Percentiles rank a stretch among this genome's conserved stretches.
These are phyloP conservation scores for Epinotia ramella DNA, from an alignment of 2,888 invertebrate species.

Conservation along the genomic window DNA sequence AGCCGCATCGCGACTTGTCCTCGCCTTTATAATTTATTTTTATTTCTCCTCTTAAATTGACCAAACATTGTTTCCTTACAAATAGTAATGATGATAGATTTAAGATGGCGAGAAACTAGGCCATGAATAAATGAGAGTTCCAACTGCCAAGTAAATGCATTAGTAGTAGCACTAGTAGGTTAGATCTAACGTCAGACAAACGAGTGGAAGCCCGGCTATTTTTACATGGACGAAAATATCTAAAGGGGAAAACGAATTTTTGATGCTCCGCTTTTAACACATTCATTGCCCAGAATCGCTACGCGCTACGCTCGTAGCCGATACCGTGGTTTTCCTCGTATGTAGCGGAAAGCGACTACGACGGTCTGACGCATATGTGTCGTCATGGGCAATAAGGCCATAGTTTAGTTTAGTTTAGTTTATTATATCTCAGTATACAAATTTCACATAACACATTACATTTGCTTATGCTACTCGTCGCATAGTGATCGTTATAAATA, in stretches of 20 bases:
- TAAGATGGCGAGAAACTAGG: background rate
- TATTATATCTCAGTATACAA: too few relatives aligned
- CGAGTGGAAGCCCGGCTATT: background rate
- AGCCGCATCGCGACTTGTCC: slow-evolving; percentile 51
- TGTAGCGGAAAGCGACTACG: too few relatives aligned
- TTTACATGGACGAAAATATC: background rate
- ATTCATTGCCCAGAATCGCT: too few relatives aligned
- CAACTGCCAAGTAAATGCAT: background rate
- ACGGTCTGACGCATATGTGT: too few relatives aligned
- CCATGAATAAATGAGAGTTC: background rate
- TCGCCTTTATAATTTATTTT: slow-evolving; percentile 52
- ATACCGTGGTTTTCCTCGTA: too few relatives aligned
- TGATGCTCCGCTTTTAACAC: background rate
- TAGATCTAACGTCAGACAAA: background rate
- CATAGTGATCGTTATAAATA: too few relatives aligned
- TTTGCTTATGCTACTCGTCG: too few relatives aligned
- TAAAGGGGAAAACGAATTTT: background rate
- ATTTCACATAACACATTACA: too few relatives aligned
- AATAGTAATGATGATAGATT: slow-evolving; percentile 23
- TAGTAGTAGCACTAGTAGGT: too few relatives aligned
- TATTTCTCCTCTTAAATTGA: slow-evolving; percentile 47
- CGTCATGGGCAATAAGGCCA: too few relatives aligned
- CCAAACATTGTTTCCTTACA: slow-evolving; percentile 28
- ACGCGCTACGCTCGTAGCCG: too few relatives aligned
- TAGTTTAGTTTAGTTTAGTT: too few relatives aligned